Evolutionary conservation across 2,888 invertebrate species (phyloP), one percentile per base, ranked within the genome.

Genomic region (Volucella inanis): DNA sequence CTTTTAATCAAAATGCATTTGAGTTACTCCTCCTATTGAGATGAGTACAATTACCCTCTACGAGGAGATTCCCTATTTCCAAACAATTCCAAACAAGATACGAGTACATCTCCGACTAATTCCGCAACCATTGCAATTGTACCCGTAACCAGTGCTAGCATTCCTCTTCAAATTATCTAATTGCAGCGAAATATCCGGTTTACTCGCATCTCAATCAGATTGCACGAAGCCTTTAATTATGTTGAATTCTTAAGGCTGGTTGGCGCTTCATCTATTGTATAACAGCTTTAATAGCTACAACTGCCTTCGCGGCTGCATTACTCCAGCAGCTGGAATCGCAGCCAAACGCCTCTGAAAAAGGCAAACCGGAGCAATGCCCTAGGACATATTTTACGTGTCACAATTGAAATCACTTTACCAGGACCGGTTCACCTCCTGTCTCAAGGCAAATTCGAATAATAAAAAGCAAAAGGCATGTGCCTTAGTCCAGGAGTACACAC

Each of bases 121-220:
- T 70, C 65, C 57, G 41, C 75, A 55, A 11, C 75, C 47, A 70
- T 52, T 70, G 79, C 6, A 6, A 31, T 31, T 31, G 31, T 6
- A 6, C 31, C 31, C 31, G 31, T 74, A 72, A 55, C 64, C 57
- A 31, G 22, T 2, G 65, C 61, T 61, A 55, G 18, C 54, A 52
- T 54, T 61, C 72, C 81, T 72, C 41, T 81, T 55, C 68, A 77
- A 81, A 77, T 31, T 22, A 72, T 74, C 39, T 75, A 59, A 89
- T 88, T 88, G 87, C 87, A 84, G 86, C 84, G 71, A 87, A 88
- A 88, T 88, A 81, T 81, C 76, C 87, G 88, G 70, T 81, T 70
- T 64, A 41, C 14, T 65, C 9, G 41, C 79, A 71, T 41, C 62
- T 77, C 72, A 91, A 90, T 91, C 91, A 90, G 91, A 77, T 71